A percentile compares a stretch with the other conserved stretches of the same genome.
These are phyloP conservation scores for Periophthalmodon schlosseri DNA, from an alignment of 2,113 vertebrate species.

Conservation along the genomic window DNA sequence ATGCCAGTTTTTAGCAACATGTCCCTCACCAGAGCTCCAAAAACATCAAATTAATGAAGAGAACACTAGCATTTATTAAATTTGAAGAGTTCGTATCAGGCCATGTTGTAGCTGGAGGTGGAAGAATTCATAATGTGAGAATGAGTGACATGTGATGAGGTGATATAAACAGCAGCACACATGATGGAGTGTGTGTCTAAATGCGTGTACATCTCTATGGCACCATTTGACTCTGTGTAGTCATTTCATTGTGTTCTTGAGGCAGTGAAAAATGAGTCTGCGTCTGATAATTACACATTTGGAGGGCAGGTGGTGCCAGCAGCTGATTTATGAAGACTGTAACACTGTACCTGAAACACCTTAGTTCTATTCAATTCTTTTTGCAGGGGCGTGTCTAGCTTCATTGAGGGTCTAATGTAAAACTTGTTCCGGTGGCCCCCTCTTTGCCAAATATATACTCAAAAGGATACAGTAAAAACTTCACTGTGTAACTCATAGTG, in stretches of 20 bases:
- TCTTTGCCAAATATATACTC: too few relatives aligned
- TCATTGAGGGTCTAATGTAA: too few relatives aligned
- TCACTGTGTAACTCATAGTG: too few relatives aligned
- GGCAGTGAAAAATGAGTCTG: slow-evolving; percentile 24
- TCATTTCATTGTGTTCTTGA: slow-evolving; percentile 26
- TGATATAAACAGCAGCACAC: neutral
- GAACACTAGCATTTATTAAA: neutral
- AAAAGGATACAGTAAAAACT: too few relatives aligned
- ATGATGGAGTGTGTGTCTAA: neutral
- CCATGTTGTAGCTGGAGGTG: neutral
- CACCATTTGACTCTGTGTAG: neutral
- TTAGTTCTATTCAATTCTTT: slow-evolving; percentile 28
- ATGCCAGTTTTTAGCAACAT: too few relatives aligned
- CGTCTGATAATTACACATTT: slow-evolving; percentile 22
- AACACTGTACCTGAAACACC: slow-evolving; percentile 30
- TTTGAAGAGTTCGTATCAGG: neutral
- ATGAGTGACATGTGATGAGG: slow-evolving; percentile 14
- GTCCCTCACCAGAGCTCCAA: too few relatives aligned
- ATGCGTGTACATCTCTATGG: neutral
- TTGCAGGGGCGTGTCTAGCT: too few relatives aligned
- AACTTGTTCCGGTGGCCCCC: too few relatives aligned
- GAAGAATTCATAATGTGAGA: neutral
- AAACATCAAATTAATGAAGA: too few relatives aligned
- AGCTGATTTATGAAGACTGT: slow-evolving; percentile 28
- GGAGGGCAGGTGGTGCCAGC: neutral